Base-by-base conservation (phyloP, 2,113 vertebrate genomes). In the Oryzias celebensis region DNA sequence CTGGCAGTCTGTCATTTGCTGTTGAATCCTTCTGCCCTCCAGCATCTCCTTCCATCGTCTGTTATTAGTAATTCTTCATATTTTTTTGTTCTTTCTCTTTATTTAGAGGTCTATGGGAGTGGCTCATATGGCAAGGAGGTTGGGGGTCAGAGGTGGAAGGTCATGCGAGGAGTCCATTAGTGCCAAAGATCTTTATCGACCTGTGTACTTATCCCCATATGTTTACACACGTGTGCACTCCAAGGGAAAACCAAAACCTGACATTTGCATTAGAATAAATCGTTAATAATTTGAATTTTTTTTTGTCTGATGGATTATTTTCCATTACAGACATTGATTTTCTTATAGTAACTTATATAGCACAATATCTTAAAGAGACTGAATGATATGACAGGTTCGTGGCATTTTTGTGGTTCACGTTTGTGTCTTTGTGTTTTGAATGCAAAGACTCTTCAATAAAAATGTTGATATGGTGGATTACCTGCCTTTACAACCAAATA, bases 121-220 rank as follows among this genome's bases (percentile, higher is more conserved):
- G 31, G 78, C 57, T 83, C 86, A 78, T 57, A 52, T 78, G 65
- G 62, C 54, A 73, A 61, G 51, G 48, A 52, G 70, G 64, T 65
- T 4, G 64, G 44, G 57, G 79, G 77, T 81, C 58, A 78, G 45
- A 83, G 81, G 84, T 81, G 24, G 73, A 65, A 78, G 86, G 85
- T 79, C 85, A 85, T 58, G 51, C 57, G 65, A 57, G 55, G 60
- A 85, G 83, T 82, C 78, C 88, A 87, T 90, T 90, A 88, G 72
- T 63, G 73, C 16, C 41, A 41, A 65, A 59, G 73, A 82, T 58
- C 72, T 51, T 57, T 81, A 83, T 84, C 82, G 88, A 89, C 71
- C 79, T 75, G 73, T 71, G 28, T 66, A 58, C 66, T 65, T 61
- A 58, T 43, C 48, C 50, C 60, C 80, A 75, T 75, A 52, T 83